Evolutionary conservation across 1,140 invertebrate genomes (phyloP), one percentile per base, ranked within the genome.

Genomic region (Brachionus asplanchnoidis): DNA sequence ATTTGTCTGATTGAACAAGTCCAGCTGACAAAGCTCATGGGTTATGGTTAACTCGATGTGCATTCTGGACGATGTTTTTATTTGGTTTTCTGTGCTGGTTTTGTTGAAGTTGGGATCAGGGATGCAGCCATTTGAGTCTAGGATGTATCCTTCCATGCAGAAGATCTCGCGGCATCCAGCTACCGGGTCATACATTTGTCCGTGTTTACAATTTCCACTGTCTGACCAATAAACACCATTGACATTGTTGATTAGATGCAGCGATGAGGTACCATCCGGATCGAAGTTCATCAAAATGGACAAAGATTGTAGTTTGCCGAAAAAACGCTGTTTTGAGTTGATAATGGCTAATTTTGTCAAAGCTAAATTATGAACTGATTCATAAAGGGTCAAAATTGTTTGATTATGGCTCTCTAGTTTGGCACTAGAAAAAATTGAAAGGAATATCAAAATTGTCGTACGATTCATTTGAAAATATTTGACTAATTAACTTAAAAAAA

Each of bases 241-340:
- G 4, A 20, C 14, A 26, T 42, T 46, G 60, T 65, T 36, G 9
- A 84, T 28, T 40, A 84, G 32, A 36, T 84, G 82, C 12, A 84
- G 12, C 4, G 82, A 84, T 44, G 82, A 56, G 8, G 82, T 84
- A 14, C 82, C 82, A 32, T 84, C 60, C 1, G 53, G 46, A 36
- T 84, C 42, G 60, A 84, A 84, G 28, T 84, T 84, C 82, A 84
- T 84, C 12, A 84, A 23, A 20, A 84, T 68, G 23, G 82, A 32
- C n/a, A 84, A 56, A 65, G 82, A 73, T 11, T 68, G 82, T 17
- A 40, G 82, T 60, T 6, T 11, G 17, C 68, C n/a, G 42, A 50
- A 78, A 23, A 26, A 53, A 1, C 75, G 12, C 44, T 14, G 11
- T 8, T 40, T 40, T 36, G 42, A 42, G 11, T 14, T 36, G 1